Conservation (phyloP, 2,113 vertebrate genomes). For the Perca fluviatilis region DNA sequence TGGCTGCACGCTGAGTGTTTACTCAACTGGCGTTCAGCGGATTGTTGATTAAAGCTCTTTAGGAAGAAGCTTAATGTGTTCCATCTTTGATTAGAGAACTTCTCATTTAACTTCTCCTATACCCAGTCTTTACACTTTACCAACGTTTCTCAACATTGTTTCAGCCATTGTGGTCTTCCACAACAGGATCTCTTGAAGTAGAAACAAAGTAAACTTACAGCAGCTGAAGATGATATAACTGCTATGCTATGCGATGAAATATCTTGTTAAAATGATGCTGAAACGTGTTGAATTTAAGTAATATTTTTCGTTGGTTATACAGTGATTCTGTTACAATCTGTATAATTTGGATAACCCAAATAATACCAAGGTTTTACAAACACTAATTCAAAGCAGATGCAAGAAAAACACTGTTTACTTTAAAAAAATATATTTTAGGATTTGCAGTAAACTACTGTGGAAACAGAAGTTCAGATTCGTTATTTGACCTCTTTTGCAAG, state of each 20-base stretch:
- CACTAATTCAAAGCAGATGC: neutral
- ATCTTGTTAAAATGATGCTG: neutral
- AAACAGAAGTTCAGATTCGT: neutral
- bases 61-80: constrained; percentile 20
- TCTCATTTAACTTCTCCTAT: neutral
- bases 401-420: neutral
- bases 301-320: no score
- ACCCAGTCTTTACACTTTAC: neutral
- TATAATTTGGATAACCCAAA: neutral
- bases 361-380: neutral
- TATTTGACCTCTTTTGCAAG: neutral
- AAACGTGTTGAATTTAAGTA: no score
- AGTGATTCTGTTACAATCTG: neutral
- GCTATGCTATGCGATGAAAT: neutral
- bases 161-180: neutral
- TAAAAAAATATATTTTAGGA: neutral
- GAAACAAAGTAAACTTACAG: neutral
- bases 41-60: constrained; percentile 45
- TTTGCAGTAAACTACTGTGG: neutral
- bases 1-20: constrained; percentile 54
- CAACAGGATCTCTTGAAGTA: neutral
- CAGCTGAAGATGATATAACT: neutral
- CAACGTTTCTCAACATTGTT: neutral
- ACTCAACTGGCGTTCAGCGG: constrained; percentile 26
- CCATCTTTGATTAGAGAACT: neutral